Evolutionary conservation across 2,113 vertebrate species (phyloP).

Genomic region (Cettia cetti): DNA sequence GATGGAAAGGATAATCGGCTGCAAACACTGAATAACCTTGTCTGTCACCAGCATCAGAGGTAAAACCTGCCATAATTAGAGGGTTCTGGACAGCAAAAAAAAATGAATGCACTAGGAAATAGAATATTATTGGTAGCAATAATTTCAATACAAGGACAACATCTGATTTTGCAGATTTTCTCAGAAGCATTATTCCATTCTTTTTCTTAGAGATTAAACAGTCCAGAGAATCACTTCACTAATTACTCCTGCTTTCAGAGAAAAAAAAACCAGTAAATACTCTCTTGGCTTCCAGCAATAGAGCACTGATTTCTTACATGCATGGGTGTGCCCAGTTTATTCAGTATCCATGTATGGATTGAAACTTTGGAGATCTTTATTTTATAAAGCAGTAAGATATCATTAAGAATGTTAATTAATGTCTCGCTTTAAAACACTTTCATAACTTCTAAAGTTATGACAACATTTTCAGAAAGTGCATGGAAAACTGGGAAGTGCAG

Average conservation of each 20-base stretch:
- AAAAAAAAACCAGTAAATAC: background rate
- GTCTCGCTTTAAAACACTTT: background rate
- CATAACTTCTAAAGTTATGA: background rate
- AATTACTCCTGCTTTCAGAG: background rate
- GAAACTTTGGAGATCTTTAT: background rate
- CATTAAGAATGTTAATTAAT: background rate
- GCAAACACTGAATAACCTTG: background rate
- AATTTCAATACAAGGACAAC: background rate
- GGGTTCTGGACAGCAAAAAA: background rate
- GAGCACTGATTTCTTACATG: background rate
- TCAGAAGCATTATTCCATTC: background rate
- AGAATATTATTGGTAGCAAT: background rate
- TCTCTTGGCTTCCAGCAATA: background rate
- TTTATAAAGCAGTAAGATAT: background rate
- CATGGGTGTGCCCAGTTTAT: background rate
- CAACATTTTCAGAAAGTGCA: background rate
- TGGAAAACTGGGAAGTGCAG: background rate
- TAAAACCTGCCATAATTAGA: background rate
- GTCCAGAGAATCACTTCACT: background rate
- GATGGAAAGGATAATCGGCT: background rate
- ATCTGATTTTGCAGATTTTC: background rate
- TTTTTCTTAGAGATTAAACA: background rate
- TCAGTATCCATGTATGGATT: background rate
- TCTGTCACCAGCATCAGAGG: background rate
- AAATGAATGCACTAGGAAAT: background rate